Conservation (phyloP, 1,140 invertebrate species). For the Pseudoatta argentina region DNA sequence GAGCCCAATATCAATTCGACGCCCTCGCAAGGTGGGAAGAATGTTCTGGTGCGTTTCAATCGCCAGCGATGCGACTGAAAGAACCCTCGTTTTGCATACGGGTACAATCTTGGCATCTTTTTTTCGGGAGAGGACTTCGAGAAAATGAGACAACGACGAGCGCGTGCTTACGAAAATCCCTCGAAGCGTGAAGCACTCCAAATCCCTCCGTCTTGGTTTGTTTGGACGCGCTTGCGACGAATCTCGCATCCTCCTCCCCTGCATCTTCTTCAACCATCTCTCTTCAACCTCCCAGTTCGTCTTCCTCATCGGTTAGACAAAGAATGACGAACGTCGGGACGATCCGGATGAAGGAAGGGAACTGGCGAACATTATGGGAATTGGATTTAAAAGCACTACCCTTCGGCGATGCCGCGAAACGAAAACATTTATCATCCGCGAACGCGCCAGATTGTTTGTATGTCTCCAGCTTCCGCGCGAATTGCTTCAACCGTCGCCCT, state of each 20-base stretch:
- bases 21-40: constrained; percentile 13
- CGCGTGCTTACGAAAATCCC: constrained; percentile 63
- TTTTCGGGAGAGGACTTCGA: constrained; percentile 22
- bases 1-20: constrained; percentile 36
- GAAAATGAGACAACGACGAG: constrained; percentile 52
- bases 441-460: constrained; percentile 70
- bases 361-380: constrained; percentile 75
- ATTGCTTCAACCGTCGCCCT: constrained; percentile 54
- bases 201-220: constrained; percentile 69
- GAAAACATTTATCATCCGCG: constrained; percentile 75
- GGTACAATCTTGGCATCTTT: constrained; percentile 44
- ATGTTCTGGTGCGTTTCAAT: constrained; percentile 57
- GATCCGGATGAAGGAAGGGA: neutral
- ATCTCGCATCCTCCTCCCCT: constrained; percentile 51
- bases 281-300: neutral
- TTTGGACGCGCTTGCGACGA: constrained; percentile 71
- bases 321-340: constrained; percentile 39
- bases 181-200: constrained; percentile 52
- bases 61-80: constrained; percentile 40
- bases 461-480: constrained; percentile 63
- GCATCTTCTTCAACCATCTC: constrained; percentile 12
- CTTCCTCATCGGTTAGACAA: constrained; percentile 40
- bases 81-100: constrained; percentile 62
- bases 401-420: constrained; percentile 59
- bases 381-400: constrained; percentile 79